Conservation (phyloP, 1,140 invertebrate species). For the Sipha flava region DNA sequence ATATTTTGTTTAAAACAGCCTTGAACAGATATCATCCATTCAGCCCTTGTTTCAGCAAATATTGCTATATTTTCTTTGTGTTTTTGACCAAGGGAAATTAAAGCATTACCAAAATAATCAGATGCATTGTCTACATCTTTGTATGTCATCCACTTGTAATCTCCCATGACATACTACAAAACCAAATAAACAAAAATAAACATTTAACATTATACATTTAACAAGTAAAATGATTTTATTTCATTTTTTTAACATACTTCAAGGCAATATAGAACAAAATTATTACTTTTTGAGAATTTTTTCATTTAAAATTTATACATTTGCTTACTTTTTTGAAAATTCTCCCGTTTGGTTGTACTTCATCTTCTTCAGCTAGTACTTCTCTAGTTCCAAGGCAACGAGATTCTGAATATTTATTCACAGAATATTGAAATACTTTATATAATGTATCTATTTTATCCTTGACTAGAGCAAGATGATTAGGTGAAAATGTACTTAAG, state of each 20-base stretch:
- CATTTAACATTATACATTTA: neutral
- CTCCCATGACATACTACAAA: constrained; percentile 76
- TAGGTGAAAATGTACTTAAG: constrained; percentile 54
- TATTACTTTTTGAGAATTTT: too few relatives aligned
- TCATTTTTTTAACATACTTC: too few relatives aligned
- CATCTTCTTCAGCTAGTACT: constrained; percentile 86
- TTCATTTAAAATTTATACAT: neutral
- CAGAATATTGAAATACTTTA: constrained; percentile 71
- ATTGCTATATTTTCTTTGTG: constrained; percentile 72
- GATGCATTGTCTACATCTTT: constrained; percentile 67
- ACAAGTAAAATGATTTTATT: too few relatives aligned
- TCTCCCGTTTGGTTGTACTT: constrained; percentile 83
- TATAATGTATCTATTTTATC: constrained; percentile 79
- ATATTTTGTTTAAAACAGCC: constrained; percentile 89
- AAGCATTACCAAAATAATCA: constrained; percentile 66
- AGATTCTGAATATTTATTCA: constrained; percentile 59
- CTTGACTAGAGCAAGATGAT: constrained; percentile 61
- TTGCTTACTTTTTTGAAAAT: constrained; percentile 82
- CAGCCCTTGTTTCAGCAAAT: constrained; percentile 92
- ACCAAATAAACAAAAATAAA: constrained; percentile 25
- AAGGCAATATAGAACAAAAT: too few relatives aligned
- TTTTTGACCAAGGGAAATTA: constrained; percentile 57
- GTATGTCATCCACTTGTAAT: constrained; percentile 86
- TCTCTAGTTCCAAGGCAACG: constrained; percentile 82
- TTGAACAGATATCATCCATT: constrained; percentile 94